These are phyloP conservation scores for Silvanus unidentatus DNA, from an alignment of 2,888 invertebrate genomes.

Conservation along the genomic window DNA sequence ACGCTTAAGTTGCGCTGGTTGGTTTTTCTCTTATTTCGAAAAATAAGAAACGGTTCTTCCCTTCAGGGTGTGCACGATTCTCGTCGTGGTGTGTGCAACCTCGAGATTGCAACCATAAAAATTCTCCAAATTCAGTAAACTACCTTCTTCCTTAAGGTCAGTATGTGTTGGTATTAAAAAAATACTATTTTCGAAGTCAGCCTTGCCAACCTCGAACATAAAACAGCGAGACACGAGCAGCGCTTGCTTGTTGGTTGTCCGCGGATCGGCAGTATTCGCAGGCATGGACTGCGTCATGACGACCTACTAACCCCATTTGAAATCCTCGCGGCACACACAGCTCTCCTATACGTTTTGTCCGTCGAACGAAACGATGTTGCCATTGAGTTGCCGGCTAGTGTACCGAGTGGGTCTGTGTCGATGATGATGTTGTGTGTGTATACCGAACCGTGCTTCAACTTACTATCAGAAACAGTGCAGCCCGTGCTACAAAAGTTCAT, in stretches of 20 bases:
- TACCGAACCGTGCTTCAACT: conserved; percentile 10
- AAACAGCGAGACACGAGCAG: neutral
- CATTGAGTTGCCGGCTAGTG: conserved; percentile 42
- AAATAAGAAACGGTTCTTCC: too few species aligned
- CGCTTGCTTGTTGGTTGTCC: too few species aligned
- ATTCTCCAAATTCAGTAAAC: conserved; percentile 21
- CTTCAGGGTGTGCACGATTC: too few species aligned
- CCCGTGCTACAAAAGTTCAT: too few species aligned
- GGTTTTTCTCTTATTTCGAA: too few species aligned
- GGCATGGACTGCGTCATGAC: conserved; percentile 53
- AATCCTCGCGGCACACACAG: conserved; percentile 46
- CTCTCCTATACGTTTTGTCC: conserved; percentile 31
- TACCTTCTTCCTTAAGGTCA: conserved; percentile 30
- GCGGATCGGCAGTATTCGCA: conserved; percentile 68
- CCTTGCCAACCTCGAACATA: conserved; percentile 23
- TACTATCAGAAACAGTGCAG: too few species aligned
- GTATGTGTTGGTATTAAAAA: conserved; percentile 23
- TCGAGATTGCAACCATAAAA: conserved; percentile 12
- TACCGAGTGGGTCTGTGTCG: conserved; percentile 21
- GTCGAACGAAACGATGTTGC: conserved; percentile 24
- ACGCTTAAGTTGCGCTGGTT: too few species aligned
- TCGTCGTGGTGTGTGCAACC: too few species aligned
- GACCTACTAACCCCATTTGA: conserved; percentile 66
- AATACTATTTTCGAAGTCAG: conserved; percentile 35
- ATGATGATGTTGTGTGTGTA: conserved; percentile 2